Evolutionary conservation across 2,888 invertebrate species (phyloP), one percentile per base, ranked within the genome.

Genomic region (Lasioglossum malachurum): DNA sequence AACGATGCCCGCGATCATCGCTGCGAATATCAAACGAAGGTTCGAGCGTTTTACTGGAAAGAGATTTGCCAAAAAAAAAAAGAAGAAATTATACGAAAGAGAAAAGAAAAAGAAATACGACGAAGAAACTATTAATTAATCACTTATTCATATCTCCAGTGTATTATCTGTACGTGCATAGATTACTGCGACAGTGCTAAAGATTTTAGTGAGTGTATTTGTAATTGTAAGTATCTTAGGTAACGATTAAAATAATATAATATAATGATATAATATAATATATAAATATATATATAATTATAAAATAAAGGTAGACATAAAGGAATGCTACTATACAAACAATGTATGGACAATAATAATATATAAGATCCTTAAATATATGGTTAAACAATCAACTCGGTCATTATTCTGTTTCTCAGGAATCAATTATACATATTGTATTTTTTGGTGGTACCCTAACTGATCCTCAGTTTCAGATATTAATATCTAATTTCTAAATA

Each of bases 291-390:
- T 82, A 86, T 80, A 89, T 87, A 89, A 88, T 86, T 91, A 87
- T 89, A 87, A 89, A 90, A 87, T 89, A 87, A 91, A 90, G 81
- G 83, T 91, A 90, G 89, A 83, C 82, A 49, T 89, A 91, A 91
- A 93, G 86, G 89, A 92, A 93, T 92, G 91, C 90, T 91, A 93
- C 92, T 92, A 92, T 93, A 93, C 90, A 89, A 93, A 93, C 93
- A 94, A 93, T 94, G 92, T 94, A 94, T 94, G 93, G 95, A 95
- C 95, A 95, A 95, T 95, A 95, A 95, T 95, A 94, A 93, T 92
- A 92, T 92, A 94, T 94, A 94, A 94, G 94, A 88, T 92, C 92
- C 93, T 93, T 90, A 93, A 94, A 93, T 94, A 93, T 90, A 94
- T 83, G 91, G 89, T 92, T 92, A 90, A 91, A 92, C 74, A 84